These are phyloP conservation scores for Myoxocephalus aenaeus DNA, from an alignment of 2,797 vertebrate species.

Conservation along the genomic window DNA sequence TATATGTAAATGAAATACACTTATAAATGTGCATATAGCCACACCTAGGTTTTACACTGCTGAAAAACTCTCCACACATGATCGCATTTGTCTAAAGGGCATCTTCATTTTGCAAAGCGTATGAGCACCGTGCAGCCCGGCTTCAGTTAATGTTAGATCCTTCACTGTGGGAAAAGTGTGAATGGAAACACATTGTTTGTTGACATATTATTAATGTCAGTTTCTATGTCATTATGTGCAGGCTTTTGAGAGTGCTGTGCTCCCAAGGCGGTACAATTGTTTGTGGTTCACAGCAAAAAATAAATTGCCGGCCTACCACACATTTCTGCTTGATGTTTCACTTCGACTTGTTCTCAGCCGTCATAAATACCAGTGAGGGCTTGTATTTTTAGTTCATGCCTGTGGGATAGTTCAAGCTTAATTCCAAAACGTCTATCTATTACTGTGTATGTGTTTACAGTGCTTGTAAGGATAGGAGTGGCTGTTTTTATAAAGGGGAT, in stretches of 20 bases:
- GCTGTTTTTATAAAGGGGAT: conserved; percentile 54
- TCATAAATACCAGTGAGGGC: conserved; percentile 59
- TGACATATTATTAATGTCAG: conserved; percentile 53
- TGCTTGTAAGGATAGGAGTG: conserved; percentile 28
- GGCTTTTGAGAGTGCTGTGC: conserved; percentile 23
- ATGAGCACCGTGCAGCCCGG: neutral
- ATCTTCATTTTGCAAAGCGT: neutral
- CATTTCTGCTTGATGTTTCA: conserved; percentile 51
- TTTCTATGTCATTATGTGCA: conserved; percentile 51
- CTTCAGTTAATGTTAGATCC: conserved; percentile 6
- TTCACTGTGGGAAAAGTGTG: conserved; percentile 45
- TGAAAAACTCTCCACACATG: conserved; percentile 11
- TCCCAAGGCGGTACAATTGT: conserved; percentile 42
- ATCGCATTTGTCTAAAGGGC: neutral
- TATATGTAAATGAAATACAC: neutral
- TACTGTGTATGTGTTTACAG: conserved; percentile 45
- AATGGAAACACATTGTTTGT: conserved; percentile 61
- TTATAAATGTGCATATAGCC: neutral
- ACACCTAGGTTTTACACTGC: neutral
- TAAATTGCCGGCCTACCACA: conserved; percentile 9
- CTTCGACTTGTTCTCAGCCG: conserved; percentile 55
- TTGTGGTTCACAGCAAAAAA: conserved; percentile 41
- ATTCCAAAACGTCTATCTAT: conserved; percentile 35
- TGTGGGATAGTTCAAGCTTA: conserved; percentile 66
- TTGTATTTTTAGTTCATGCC: conserved; percentile 72